Evolutionary conservation across 2,888 invertebrate genomes (phyloP), one percentile per base, ranked within the genome.

Genomic region (Pseudococcus jackbeardsleyi): DNA sequence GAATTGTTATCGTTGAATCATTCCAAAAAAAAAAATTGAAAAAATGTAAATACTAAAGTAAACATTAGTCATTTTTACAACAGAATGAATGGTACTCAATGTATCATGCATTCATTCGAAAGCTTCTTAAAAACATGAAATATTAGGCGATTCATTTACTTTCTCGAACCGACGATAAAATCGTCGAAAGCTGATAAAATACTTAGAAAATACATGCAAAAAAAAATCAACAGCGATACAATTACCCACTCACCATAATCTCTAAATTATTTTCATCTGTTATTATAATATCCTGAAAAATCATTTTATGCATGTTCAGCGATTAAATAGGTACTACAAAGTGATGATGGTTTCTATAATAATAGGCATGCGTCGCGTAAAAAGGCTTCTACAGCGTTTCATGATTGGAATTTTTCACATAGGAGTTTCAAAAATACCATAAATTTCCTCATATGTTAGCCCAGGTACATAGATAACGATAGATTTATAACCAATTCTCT

Each of bases 241-340:
- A 82, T 19, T 82, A 82, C 88, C 88, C 88, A 88, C 88, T 88
- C 88, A 88, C 88, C 88, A 82, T 77, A 79, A 46, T 88, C 72
- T 88, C 88, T 79, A 88, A 46, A 88, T 82, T 88, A 88, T 48
- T 79, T 54, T 82, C 77, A 79, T 79, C 82, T 33, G 77, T 88
- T 54, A 88, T 42, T 9, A 77, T 64, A 64, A 64, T 48, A 72
- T 88, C 88, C 88, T 88, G 88, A 88, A 88, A 88, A 68, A 87
- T 77, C 33, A 79, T 68, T 86, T 87, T 72, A 79, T 19, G 48
- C 46, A 8, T 33, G 17, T 46, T 82, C 79, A 82, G 19, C 79
- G 79, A 82, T 82, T n/a, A 82, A 46, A 46, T 46, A 46, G 46
- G 22, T 82, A 46, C 46, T 19, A 82, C 11, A 1, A 82, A 46